A percentile compares a stretch with the other conserved stretches of the same genome.
phyloP scores from a whole-genome alignment of 2,113 vertebrate genomes.

The Anthoscopus minutus region DNA sequence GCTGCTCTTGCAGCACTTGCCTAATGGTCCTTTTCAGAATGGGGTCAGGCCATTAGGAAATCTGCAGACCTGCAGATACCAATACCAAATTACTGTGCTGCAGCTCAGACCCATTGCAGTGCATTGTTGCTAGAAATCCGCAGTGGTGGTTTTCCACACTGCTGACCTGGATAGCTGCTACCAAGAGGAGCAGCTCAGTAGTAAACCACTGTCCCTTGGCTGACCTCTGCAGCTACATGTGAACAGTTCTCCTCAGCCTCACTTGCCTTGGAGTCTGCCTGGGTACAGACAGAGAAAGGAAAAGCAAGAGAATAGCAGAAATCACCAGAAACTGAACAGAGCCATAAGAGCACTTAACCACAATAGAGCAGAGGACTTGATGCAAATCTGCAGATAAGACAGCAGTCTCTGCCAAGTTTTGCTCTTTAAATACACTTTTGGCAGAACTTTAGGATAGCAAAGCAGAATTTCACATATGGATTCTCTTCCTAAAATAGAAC shows the following conservation, averaged over 20 bases:
- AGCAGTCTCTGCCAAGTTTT: neutral
- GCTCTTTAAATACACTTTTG: conserved; percentile 5
- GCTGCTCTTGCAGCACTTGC: neutral
- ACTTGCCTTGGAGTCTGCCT: neutral
- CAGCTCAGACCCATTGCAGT: neutral
- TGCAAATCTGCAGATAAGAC: neutral
- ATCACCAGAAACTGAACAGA: neutral
- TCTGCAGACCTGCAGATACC: neutral
- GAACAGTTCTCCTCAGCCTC: neutral
- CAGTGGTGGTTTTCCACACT: neutral
- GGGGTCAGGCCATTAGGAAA: neutral
- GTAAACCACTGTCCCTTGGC: neutral
- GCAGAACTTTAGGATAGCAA: neutral
- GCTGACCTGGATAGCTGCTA: neutral
- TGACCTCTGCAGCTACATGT: neutral
- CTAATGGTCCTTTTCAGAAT: neutral
- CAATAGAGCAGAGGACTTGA: neutral
- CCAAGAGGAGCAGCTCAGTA: neutral
- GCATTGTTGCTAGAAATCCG: neutral
- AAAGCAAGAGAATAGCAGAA: neutral
- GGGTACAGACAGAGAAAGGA: neutral
- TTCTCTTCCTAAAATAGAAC: neutral
- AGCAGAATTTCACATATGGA: neutral
- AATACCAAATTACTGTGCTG: neutral
- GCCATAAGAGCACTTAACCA: neutral